Evolutionary conservation across 2,797 vertebrate genomes (phyloP).

Genomic region (Lutjanus argentimaculatus): DNA sequence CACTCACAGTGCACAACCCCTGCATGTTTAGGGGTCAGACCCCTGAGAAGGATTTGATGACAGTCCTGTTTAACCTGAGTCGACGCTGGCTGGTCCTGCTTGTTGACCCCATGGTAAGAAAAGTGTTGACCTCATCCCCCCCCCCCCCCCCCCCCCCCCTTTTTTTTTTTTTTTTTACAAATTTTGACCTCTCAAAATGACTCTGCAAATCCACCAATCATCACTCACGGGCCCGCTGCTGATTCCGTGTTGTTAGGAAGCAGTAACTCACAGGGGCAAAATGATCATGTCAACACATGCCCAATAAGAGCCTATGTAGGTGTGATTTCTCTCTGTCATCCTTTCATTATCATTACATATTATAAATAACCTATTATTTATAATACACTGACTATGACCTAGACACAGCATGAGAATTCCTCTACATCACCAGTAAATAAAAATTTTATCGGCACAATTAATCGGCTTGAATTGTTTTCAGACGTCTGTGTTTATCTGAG

Average conservation of each 20-base stretch:
- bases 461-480: slow-evolving; percentile 62
- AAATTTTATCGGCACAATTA: slow-evolving; percentile 60
- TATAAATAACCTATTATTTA: not conserved
- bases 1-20: slow-evolving; percentile 31
- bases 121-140: slow-evolving; percentile 74
- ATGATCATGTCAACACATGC: slow-evolving; percentile 7
- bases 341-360: slow-evolving; percentile 1
- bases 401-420: slow-evolving; percentile 36
- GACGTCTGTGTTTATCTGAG: slow-evolving; percentile 71
- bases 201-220: slow-evolving; percentile 64
- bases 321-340: no score
- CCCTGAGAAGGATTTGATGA: slow-evolving; percentile 48
- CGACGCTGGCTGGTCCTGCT: slow-evolving; percentile 25
- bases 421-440: slow-evolving; percentile 34
- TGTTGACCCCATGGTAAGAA: slow-evolving; percentile 37
- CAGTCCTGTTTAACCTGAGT: slow-evolving; percentile 53
- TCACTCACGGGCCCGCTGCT: slow-evolving; percentile 22
- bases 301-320: not conserved
- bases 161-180: slow-evolving; percentile 44
- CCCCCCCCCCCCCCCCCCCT: no score
- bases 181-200: slow-evolving; percentile 74
- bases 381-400: slow-evolving; percentile 2
- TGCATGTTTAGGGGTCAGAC: slow-evolving; percentile 54
- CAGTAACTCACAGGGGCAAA: slow-evolving; percentile 3
- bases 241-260: not conserved